Percentiles rank a stretch among this genome's conserved stretches.
These are phyloP conservation scores for Musca domestica DNA, from an alignment of 1,140 invertebrate genomes.

Conservation along the genomic window DNA sequence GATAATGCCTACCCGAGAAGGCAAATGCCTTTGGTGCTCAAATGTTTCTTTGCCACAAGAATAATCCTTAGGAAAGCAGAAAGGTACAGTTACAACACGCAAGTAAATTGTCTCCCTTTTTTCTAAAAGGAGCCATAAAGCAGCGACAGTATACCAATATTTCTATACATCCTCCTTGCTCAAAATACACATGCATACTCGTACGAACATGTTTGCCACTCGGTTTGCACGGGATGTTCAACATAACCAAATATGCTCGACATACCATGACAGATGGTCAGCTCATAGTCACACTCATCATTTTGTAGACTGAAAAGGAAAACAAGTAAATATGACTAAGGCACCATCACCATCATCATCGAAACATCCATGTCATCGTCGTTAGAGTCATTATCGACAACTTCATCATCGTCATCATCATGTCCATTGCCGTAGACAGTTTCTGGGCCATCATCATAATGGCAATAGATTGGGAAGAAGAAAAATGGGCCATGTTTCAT, in stretches of 20 bases:
- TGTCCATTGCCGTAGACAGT: not conserved
- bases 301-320: not conserved
- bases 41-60: not conserved
- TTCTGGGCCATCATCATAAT: not conserved
- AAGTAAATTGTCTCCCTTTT: not conserved
- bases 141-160: not conserved
- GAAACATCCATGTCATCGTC: not conserved
- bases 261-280: slow-evolving; percentile 26
- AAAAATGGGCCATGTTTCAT: too few species aligned
- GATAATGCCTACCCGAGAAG: not conserved
- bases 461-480: not conserved
- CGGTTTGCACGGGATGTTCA: not conserved
- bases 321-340: not conserved
- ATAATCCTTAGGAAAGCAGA: not conserved
- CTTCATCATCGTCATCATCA: slow-evolving; percentile 11
- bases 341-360: not conserved
- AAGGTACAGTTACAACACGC: slow-evolving; percentile 18
- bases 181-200: not conserved
- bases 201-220: not conserved
- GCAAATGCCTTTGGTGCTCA: not conserved
- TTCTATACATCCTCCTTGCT: not conserved
- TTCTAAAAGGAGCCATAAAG: too few species aligned
- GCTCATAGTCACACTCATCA: slow-evolving; percentile 10
- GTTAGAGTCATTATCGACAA: not conserved
- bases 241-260: slow-evolving; percentile 14